Evolutionary conservation across 2,888 invertebrate genomes (phyloP).

Genomic region (Drosophila seclusa): DNA sequence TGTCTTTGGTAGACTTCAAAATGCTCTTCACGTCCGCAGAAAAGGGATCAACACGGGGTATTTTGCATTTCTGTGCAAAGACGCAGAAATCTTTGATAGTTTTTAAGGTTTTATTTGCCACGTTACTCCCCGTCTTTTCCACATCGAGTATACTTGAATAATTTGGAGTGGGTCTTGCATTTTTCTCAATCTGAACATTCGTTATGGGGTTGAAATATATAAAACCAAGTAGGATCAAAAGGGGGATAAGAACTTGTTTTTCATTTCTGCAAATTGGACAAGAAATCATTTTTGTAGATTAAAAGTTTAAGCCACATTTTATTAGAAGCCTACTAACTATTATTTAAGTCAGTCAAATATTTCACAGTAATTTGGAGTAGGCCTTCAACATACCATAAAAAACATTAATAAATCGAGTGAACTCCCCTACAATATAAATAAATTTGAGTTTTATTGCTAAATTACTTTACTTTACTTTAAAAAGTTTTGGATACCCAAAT

Average conservation of each 20-base stretch:
- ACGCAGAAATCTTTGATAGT: constrained; percentile 5
- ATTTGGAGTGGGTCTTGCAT: no score
- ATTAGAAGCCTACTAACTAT: not conserved
- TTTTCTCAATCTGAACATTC: not conserved
- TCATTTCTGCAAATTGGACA: not conserved
- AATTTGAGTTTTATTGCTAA: no score
- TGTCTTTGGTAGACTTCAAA: constrained; percentile 5
- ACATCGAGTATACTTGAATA: not conserved
- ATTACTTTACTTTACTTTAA: no score
- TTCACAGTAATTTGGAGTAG: not conserved
- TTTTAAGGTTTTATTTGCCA: not conserved
- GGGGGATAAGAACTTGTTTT: not conserved
- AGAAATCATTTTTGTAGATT: constrained; percentile 5
- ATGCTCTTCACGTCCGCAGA: constrained; percentile 84
- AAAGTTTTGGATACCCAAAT: no score
- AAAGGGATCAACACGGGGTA: constrained; percentile 87
- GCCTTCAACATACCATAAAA: no score
- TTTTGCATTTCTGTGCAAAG: constrained; percentile 86
- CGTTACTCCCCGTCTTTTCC: not conserved
- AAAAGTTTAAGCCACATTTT: not conserved
- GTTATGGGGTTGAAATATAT: not conserved
- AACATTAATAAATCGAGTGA: no score
- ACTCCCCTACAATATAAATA: no score
- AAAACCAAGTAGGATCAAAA: not conserved
- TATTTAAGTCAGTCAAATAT: not conserved